Conservation (phyloP, 2,888 invertebrate genomes). For the Cosmia trapezina region DNA sequence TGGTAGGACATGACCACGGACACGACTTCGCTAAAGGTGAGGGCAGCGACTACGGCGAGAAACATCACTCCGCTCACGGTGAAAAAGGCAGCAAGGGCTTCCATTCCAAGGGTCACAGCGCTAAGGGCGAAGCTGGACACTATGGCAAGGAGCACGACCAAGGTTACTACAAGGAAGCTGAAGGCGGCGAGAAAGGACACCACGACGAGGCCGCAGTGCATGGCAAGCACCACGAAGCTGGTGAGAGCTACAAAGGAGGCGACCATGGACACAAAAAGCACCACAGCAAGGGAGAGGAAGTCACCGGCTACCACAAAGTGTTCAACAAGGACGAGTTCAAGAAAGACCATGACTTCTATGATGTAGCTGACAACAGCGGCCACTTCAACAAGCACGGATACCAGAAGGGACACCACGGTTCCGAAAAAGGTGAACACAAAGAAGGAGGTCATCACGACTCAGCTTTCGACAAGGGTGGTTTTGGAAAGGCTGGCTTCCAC, state of each 20-base stretch:
- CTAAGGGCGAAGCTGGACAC: slow-evolving; percentile 90
- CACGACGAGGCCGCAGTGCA: slow-evolving; percentile 89
- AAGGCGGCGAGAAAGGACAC: slow-evolving; percentile 89
- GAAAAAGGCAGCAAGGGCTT: slow-evolving; percentile 91
- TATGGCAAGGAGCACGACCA: slow-evolving; percentile 89
- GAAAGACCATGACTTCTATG: slow-evolving; percentile 94
- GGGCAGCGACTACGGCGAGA: slow-evolving; percentile 86
- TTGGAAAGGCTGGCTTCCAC: slow-evolving; percentile 90
- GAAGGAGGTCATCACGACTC: slow-evolving; percentile 90
- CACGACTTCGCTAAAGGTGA: slow-evolving; percentile 81
- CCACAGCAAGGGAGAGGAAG: slow-evolving; percentile 93
- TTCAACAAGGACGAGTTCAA: slow-evolving; percentile 95
- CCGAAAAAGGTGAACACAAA: slow-evolving; percentile 89
- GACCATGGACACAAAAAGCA: slow-evolving; percentile 91
- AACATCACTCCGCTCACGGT: slow-evolving; percentile 88
- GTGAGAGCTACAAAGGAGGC: slow-evolving; percentile 89
- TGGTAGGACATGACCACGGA: slow-evolving; percentile 67
- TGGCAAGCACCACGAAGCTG: slow-evolving; percentile 89
- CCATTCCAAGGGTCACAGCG: slow-evolving; percentile 87
- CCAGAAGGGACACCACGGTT: slow-evolving; percentile 88
- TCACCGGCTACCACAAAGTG: slow-evolving; percentile 93
- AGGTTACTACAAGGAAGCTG: slow-evolving; percentile 88
- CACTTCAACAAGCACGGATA: slow-evolving; percentile 92
- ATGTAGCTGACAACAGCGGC: slow-evolving; percentile 92
- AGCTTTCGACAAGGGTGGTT: slow-evolving; percentile 87